Percentiles rank a stretch among this genome's conserved stretches.
Evolutionary conservation across 2,113 vertebrate genomes (phyloP).

Genomic region (Bombycilla garrulus): DNA sequence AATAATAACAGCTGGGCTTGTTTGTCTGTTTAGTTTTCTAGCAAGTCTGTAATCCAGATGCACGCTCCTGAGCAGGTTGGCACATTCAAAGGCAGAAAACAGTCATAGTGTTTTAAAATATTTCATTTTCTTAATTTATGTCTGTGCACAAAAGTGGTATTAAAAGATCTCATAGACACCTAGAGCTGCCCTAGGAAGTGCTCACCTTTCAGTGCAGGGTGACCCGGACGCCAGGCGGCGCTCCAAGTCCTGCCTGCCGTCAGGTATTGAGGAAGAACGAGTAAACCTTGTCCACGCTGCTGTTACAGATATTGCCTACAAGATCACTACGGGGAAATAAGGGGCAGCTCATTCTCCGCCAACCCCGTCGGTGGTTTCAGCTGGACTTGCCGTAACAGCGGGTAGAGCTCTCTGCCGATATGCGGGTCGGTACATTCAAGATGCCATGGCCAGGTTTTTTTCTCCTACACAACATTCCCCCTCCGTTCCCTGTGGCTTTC

Average conservation of each 20-base stretch:
- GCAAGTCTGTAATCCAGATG: too few species aligned
- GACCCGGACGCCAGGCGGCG: fast-evolving
- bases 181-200: too few species aligned
- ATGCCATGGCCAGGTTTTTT: fast-evolving
- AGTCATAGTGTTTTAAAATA: background rate
- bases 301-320: fast-evolving
- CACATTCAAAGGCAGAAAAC: background rate
- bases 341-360: fast-evolving
- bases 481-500: background rate
- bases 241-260: fast-evolving
- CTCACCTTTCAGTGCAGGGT: fast-evolving
- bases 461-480: too few species aligned
- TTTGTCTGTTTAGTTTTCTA: background rate
- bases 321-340: fast-evolving
- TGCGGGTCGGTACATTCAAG: fast-evolving
- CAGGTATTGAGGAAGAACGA: fast-evolving
- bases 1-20: background rate
- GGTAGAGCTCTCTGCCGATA: background rate
- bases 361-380: fast-evolving
- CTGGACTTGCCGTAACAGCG: background rate
- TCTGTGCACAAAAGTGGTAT: too few species aligned
- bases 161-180: fast-evolving
- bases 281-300: fast-evolving
- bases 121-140: background rate
- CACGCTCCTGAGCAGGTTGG: fast-evolving